Conservation (phyloP, 2,113 vertebrate genomes). For the Ictidomys tridecemlineatus region DNA sequence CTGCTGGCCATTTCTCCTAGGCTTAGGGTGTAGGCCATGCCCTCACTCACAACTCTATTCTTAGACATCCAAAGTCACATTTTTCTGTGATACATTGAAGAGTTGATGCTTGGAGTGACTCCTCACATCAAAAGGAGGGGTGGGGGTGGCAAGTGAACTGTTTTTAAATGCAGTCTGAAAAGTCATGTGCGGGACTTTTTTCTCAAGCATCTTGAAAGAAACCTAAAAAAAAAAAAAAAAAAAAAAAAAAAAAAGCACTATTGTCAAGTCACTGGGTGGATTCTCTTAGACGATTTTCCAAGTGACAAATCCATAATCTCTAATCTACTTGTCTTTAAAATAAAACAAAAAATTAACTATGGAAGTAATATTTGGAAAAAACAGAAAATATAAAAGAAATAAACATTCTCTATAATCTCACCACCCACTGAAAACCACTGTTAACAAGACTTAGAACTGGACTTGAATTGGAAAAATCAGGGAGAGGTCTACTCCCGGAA, state of each 20-base stretch:
- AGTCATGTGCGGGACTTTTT: neutral
- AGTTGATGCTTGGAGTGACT: neutral
- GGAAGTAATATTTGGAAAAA: constrained; percentile 42
- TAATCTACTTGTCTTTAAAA: neutral
- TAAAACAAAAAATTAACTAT: constrained; percentile 3
- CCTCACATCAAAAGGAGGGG: neutral
- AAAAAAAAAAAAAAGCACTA: neutral
- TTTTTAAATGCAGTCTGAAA: neutral
- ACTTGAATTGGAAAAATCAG: neutral
- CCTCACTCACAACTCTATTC: neutral
- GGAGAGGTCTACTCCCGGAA: neutral
- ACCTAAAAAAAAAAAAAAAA: neutral
- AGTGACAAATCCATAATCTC: neutral
- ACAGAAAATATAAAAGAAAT: neutral
- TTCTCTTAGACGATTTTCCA: constrained; percentile 27
- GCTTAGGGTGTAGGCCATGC: neutral
- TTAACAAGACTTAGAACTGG: neutral
- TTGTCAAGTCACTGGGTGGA: neutral
- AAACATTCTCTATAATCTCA: neutral
- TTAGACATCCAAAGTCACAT: neutral
- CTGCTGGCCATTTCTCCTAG: neutral
- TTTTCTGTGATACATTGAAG: neutral
- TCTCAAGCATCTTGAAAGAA: neutral
- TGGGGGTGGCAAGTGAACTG: neutral
- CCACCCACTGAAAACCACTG: neutral